Evolutionary conservation across 23 tunicate genomes (phyloP).

Genomic region (Trididemnum nubilum): DNA sequence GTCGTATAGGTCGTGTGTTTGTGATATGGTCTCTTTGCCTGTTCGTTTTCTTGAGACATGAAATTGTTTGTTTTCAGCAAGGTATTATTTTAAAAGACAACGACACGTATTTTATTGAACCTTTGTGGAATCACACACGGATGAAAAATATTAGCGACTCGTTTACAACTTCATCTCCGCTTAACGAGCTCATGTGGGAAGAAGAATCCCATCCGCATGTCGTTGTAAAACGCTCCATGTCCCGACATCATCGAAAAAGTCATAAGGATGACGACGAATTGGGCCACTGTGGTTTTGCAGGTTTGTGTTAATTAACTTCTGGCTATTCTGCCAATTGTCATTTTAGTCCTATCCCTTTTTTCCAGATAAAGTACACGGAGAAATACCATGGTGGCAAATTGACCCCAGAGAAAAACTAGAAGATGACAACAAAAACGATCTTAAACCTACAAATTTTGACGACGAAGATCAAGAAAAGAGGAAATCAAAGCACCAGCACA

Average conservation of each 20-base stretch:
- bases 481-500: slow-evolving; percentile 32
- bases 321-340: no score
- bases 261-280: slow-evolving; percentile 56
- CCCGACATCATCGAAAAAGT: slow-evolving; percentile 39
- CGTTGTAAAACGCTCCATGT: slow-evolving; percentile 59
- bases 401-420: slow-evolving; percentile 42
- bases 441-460: neutral
- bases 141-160: slow-evolving; percentile 3
- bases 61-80: slow-evolving; percentile 66
- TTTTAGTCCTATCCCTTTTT: neutral
- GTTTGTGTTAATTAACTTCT: slow-evolving; percentile 9
- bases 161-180: slow-evolving; percentile 25
- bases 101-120: slow-evolving; percentile 84
- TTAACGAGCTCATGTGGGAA: slow-evolving; percentile 5
- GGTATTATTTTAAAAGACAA: slow-evolving; percentile 79
- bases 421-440: neutral
- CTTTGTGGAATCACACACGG: slow-evolving; percentile 79
- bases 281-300: slow-evolving; percentile 70
- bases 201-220: slow-evolving; percentile 85
- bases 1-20: no score
- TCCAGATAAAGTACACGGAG: slow-evolving; percentile 53
- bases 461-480: neutral
- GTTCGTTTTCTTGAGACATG: no score
- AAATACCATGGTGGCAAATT: slow-evolving; percentile 73
- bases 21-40: no score